Evolutionary conservation across 2,113 vertebrate genomes (phyloP), one percentile per base, ranked within the genome.

Genomic region (Lanius ludovicianus): DNA sequence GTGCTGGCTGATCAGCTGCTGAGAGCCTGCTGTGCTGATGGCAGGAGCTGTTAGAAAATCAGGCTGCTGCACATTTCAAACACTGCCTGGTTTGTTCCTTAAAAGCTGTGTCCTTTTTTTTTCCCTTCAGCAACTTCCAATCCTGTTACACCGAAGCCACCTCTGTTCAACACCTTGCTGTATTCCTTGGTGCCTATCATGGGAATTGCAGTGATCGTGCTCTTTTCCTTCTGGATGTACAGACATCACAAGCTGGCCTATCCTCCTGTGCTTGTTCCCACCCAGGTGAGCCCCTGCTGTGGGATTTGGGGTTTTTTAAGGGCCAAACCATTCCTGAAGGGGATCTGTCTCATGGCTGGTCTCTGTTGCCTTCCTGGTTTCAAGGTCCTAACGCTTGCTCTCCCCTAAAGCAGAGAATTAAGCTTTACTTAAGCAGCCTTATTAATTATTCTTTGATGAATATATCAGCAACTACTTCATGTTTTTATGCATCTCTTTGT

Each of bases 191-290:
- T 99, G 96, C 99, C 99, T 84, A 99, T 99, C 93, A 99, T 99
- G 97, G 98, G 98, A 85, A 98, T 99, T 88, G 99, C 99, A 1
- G 99, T 99, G 33, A 99, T 99, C 5, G 96, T 99, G 78, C 98
- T 99, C 86, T 99, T 99, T 93, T 99, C 99, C 3, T 99, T 99
- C 96, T 99, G 99, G 99, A 99, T 99, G 98, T 99, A 99, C 96
- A 98, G 99, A 73, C 99, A 99, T 93, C 99, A 99, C 98, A 99
- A 99, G 95, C 98, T 99, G 96, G 99, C 99, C 11, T 99, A 99
- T 95, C 99, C 99, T 33, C 99, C 99, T 2, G 99, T 99, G 62
- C 99, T 99, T 23, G 99, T 99, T 94, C 99, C 99, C 88, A 99
- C 99, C 87, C 99, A 99, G 96, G 99, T 99, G 98, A 98, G 98